phyloP scores from a whole-genome alignment of 1,140 invertebrate species.

The Dufourea novaeangliae region DNA sequence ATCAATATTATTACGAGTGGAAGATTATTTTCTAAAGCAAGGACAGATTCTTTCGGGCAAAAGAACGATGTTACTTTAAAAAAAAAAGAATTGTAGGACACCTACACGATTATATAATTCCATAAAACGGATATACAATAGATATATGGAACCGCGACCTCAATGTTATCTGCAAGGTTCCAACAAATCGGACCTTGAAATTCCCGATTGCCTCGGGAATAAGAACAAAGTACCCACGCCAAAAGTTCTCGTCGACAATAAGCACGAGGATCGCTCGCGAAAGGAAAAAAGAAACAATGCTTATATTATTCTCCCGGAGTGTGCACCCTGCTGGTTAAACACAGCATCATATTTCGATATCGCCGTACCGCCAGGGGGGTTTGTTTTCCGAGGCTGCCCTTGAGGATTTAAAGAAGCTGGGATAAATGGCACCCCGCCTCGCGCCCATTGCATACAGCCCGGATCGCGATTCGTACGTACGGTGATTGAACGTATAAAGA shows the following conservation, averaged over 20 bases:
- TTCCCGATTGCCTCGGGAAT: neutral
- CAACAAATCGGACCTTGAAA: neutral
- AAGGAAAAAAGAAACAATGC: constrained; percentile 26
- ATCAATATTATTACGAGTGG: too few relatives aligned
- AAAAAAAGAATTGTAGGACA: too few relatives aligned
- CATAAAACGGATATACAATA: too few relatives aligned
- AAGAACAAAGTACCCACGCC: too few relatives aligned
- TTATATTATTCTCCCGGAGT: constrained; percentile 5
- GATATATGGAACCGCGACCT: too few relatives aligned
- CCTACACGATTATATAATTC: too few relatives aligned
- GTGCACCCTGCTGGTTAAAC: constrained; percentile 38
- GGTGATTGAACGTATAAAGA: constrained; percentile 29
- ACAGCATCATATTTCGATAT: constrained; percentile 33
- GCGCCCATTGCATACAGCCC: constrained; percentile 10
- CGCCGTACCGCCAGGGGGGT: constrained; percentile 36
- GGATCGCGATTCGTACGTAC: constrained; percentile 32
- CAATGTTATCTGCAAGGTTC: too few relatives aligned
- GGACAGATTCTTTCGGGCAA: too few relatives aligned
- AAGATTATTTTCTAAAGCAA: too few relatives aligned
- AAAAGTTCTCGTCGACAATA: neutral
- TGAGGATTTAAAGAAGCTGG: constrained; percentile 51
- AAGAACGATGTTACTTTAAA: too few relatives aligned
- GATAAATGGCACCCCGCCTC: constrained; percentile 46
- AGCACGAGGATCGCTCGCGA: neutral
- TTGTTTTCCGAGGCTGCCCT: constrained; percentile 38